A percentile compares a stretch with the other conserved stretches of the same genome.
phyloP scores from a whole-genome alignment of 2,113 vertebrate species.

The Ifrita kowaldi region DNA sequence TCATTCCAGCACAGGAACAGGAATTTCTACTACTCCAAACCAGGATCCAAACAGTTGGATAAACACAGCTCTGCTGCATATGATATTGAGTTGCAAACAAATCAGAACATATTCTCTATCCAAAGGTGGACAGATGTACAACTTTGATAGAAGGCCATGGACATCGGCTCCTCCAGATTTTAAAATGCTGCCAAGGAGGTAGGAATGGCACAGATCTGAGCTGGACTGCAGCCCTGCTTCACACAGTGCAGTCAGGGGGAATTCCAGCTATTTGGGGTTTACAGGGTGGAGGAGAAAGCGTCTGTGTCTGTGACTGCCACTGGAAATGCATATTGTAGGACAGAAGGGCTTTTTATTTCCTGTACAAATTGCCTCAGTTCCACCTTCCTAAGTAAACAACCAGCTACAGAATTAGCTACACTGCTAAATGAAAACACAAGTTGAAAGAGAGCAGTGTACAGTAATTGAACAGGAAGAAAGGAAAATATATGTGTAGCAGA shows the following conservation, averaged over 20 bases:
- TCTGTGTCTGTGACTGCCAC: not conserved
- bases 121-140: not conserved
- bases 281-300: not conserved
- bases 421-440: not conserved
- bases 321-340: not conserved
- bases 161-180: not conserved
- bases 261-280: not conserved
- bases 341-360: not conserved
- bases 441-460: not conserved
- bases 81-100: not conserved
- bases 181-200: not conserved
- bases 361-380: not conserved
- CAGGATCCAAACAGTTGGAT: not conserved
- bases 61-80: not conserved
- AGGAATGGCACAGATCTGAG: not conserved
- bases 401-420: not conserved
- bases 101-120: not conserved
- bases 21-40: not conserved
- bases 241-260: not conserved
- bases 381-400: not conserved
- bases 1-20: not conserved
- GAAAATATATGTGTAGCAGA: not conserved
- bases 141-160: not conserved
- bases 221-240: not conserved
- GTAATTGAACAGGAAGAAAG: constrained; percentile 3